Evolutionary conservation across 2,113 vertebrate species (phyloP).

Genomic region (Xiphorhynchus elegans): DNA sequence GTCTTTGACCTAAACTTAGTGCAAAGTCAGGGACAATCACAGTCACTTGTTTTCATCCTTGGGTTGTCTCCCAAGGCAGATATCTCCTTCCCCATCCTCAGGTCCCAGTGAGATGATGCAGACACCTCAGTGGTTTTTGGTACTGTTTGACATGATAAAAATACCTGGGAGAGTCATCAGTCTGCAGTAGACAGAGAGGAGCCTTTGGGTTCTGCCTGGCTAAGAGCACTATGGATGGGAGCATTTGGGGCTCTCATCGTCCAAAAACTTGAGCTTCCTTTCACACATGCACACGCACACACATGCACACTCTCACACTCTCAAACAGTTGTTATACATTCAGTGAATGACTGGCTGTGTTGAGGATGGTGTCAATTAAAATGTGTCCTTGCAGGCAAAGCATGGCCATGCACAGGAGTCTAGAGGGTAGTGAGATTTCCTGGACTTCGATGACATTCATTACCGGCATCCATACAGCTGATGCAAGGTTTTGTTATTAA

Average conservation of each 20-base stretch:
- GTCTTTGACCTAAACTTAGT: not conserved
- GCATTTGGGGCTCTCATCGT: not conserved
- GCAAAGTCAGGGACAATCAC: not conserved
- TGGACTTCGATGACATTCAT: not conserved
- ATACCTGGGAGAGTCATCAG: not conserved
- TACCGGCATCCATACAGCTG: not conserved
- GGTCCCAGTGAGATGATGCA: not conserved
- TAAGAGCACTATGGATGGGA: not conserved
- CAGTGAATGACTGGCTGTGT: not conserved
- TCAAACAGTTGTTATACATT: not conserved
- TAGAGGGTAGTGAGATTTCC: not conserved
- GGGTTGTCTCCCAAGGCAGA: not conserved
- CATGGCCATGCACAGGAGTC: rapidly evolving
- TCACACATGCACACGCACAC: not conserved
- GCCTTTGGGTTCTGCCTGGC: not conserved
- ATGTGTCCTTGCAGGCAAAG: not conserved
- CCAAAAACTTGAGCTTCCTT: not conserved
- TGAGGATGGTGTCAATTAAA: not conserved
- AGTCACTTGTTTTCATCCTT: not conserved
- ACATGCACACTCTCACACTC: too few relatives aligned
- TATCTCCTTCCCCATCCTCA: not conserved
- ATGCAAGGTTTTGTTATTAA: not conserved
- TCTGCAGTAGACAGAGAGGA: not conserved
- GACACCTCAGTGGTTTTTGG: not conserved
- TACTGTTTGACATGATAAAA: not conserved